phyloP scores from a whole-genome alignment of 2,113 vertebrate genomes.

The Charina bottae region DNA sequence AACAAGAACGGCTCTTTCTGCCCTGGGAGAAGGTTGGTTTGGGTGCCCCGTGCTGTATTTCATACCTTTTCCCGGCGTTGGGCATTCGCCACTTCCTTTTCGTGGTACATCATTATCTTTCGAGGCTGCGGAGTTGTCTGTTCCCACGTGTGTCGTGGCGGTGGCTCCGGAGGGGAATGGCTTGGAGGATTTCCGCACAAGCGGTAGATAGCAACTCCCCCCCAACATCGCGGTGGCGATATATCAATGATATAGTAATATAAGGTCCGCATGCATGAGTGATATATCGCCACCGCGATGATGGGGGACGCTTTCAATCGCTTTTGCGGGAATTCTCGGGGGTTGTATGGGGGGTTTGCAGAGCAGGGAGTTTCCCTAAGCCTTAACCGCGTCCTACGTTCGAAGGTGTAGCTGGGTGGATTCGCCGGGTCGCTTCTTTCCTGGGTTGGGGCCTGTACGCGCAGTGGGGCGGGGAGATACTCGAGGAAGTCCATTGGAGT shows the following conservation, averaged over 20 bases:
- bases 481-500: neutral
- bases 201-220: neutral
- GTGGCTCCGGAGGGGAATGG: neutral
- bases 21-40: neutral
- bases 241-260: neutral
- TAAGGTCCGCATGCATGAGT: neutral
- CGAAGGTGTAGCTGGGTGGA: neutral
- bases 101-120: neutral
- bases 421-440: neutral
- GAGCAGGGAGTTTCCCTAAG: neutral
- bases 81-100: neutral
- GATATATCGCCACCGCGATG: neutral
- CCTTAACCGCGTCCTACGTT: neutral
- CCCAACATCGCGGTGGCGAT: neutral
- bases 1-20: neutral
- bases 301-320: neutral
- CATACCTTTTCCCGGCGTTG: neutral
- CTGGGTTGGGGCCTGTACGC: neutral
- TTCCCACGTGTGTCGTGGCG: neutral
- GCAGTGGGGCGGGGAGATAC: neutral
- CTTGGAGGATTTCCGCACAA: neutral
- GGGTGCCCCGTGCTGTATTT: neutral
- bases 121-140: neutral
- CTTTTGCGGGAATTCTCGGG: neutral
- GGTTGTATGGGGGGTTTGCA: neutral